Conservation (phyloP, 2,797 vertebrate species). For the Eospalax fontanierii region DNA sequence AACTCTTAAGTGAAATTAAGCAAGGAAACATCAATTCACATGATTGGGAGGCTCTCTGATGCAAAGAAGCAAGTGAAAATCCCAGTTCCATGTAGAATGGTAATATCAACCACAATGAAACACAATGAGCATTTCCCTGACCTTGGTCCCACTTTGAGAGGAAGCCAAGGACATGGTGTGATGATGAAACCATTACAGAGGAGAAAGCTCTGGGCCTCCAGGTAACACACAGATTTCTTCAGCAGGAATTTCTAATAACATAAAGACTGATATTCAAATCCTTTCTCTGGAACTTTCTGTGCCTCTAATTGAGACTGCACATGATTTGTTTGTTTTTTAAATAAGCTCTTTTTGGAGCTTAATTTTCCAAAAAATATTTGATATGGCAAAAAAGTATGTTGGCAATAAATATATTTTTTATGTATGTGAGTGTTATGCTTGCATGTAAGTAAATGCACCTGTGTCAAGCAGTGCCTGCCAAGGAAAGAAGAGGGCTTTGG, state of each 20-base stretch:
- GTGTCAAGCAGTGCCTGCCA: too few species aligned
- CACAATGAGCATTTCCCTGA: not conserved
- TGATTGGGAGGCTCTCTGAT: not conserved
- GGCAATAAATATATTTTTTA: not conserved
- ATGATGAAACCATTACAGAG: not conserved
- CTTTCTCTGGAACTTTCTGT: not conserved
- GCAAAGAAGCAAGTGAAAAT: not conserved
- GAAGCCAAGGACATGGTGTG: not conserved
- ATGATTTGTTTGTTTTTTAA: constrained; percentile 5
- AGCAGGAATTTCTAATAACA: constrained; percentile 24
- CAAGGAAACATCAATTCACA: not conserved
- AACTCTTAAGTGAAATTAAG: not conserved
- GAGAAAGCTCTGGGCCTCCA: not conserved
- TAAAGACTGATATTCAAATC: not conserved
- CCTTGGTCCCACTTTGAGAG: not conserved
- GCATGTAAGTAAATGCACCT: too few species aligned
- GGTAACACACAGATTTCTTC: not conserved
- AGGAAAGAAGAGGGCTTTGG: too few species aligned
- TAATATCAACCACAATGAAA: not conserved
- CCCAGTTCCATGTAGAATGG: not conserved
- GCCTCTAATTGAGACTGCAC: not conserved
- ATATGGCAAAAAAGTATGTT: not conserved
- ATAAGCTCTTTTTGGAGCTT: not conserved
- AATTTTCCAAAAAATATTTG: constrained; percentile 14
- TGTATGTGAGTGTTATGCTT: too few species aligned